Evolutionary conservation across 1,140 invertebrate species (phyloP), one percentile per base, ranked within the genome.

Genomic region (Vanessa atalanta): DNA sequence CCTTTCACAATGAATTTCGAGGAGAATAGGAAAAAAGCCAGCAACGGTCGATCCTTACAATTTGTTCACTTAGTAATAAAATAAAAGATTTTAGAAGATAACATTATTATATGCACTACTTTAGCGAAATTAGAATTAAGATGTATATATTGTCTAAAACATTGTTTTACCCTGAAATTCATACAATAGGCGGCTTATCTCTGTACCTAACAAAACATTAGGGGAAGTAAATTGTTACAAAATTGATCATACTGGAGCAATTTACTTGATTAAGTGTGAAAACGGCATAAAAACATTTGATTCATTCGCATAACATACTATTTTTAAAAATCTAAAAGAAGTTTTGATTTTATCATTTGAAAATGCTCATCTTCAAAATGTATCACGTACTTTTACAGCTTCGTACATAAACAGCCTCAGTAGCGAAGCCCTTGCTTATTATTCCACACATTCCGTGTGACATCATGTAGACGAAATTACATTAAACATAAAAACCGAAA

Each of bases 391-490:
- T 64, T 73, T 64, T 68, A 72, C 72, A 72, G 70, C 69, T 68
- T 72, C 74, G 51, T 12, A 64, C 47, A 37, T 65, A 61, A 37
- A 57, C 55, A 57, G 9, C 72, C 37, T 20, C 20, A 3, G 51
- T 65, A 57, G 14, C 15, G 74, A 72, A 71, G 72, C 72, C 72
- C n/a, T 72, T 65, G 51, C 12, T 72, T 13, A 57, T 23, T 47
- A 70, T 47, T 67, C 63, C 65, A 63, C 67, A 72, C 78, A 86
- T 86, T 83, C 83, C 81, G 75, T 48, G 65, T 13, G 73, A 3
- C 63, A 73, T 79, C 81, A 84, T 65, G 82, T 71, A 83, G 79
- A 83, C 82, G 53, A 79, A 79, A 71, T 77, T 72, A 67, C 66
- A 69, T 60, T 37, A 61, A 61, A 26, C 16, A n/a, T 37, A 61